Percentiles rank a stretch among this genome's conserved stretches.
Evolutionary conservation across 2,113 vertebrate genomes (phyloP).

Genomic region (Prietella phreatophila): DNA sequence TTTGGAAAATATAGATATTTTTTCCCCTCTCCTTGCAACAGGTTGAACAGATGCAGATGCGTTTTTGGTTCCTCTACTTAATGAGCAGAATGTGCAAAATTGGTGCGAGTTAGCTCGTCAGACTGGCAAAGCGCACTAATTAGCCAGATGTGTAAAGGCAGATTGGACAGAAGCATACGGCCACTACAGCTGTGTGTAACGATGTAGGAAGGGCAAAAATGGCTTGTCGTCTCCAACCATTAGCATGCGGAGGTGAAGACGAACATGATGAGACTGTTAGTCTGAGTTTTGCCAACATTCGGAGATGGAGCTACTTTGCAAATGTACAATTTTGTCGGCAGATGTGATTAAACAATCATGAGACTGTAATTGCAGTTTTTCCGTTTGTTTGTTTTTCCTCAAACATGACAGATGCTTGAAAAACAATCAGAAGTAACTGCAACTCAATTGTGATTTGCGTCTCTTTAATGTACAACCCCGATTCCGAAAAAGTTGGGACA

Average conservation of each 20-base stretch:
- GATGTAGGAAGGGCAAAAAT: slow-evolving; percentile 18
- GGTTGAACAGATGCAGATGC: slow-evolving; percentile 34
- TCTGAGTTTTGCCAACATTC: background rate
- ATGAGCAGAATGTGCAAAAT: slow-evolving; percentile 32
- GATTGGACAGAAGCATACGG: slow-evolving; percentile 36
- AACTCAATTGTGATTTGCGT: background rate
- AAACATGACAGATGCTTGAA: slow-evolving; percentile 14
- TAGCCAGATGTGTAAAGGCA: slow-evolving; percentile 37
- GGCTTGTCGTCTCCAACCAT: slow-evolving; percentile 5
- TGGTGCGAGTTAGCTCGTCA: slow-evolving; percentile 16
- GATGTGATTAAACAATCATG: background rate
- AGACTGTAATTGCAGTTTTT: background rate
- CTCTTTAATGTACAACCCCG: background rate
- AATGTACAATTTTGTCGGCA: background rate
- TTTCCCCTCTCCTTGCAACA: background rate
- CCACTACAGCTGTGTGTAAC: slow-evolving; percentile 35
- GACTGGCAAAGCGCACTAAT: slow-evolving; percentile 37
- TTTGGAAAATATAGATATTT: background rate
- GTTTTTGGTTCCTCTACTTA: slow-evolving; percentile 13
- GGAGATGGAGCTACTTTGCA: background rate
- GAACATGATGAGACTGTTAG: background rate
- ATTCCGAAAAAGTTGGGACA: too few species aligned
- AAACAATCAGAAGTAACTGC: background rate
- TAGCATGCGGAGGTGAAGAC: background rate
- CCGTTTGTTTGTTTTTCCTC: background rate